Conservation (phyloP, 1,140 invertebrate genomes). For the Ruditapes philippinarum region DNA sequence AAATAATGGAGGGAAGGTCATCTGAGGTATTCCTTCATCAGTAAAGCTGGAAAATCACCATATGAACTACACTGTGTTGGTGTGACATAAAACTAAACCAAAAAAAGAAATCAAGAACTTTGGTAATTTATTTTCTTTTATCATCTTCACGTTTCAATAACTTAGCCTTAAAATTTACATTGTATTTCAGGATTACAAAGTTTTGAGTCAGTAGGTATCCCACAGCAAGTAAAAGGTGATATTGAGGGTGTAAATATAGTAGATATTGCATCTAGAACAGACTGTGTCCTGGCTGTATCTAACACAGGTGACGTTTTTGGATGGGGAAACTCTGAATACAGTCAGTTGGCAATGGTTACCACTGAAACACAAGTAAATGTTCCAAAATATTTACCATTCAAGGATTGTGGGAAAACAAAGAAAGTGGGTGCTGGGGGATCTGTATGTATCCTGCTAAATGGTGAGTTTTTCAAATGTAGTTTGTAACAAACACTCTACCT, state of each 20-base stretch:
- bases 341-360: conserved; percentile 90
- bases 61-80: too few species aligned
- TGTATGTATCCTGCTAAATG: conserved; percentile 94
- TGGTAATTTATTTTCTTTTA: too few species aligned
- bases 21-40: too few species aligned
- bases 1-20: too few species aligned
- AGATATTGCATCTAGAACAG: conserved; percentile 93
- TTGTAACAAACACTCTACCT: too few species aligned
- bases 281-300: conserved; percentile 96
- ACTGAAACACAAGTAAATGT: conserved; percentile 88
- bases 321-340: conserved; percentile 99
- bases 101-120: too few species aligned
- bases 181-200: conserved; percentile 82
- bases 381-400: conserved; percentile 90
- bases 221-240: conserved; percentile 91
- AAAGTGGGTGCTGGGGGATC: conserved; percentile 96
- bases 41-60: too few species aligned
- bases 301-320: conserved; percentile 98
- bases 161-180: too few species aligned
- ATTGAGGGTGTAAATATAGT: conserved; percentile 93
- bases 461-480: too few species aligned
- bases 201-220: conserved; percentile 75
- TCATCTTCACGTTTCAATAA: too few species aligned
- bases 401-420: conserved; percentile 91
- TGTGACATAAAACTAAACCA: too few species aligned